phyloP scores from a whole-genome alignment of 2,888 invertebrate species.

The Horisme vitalbata region DNA sequence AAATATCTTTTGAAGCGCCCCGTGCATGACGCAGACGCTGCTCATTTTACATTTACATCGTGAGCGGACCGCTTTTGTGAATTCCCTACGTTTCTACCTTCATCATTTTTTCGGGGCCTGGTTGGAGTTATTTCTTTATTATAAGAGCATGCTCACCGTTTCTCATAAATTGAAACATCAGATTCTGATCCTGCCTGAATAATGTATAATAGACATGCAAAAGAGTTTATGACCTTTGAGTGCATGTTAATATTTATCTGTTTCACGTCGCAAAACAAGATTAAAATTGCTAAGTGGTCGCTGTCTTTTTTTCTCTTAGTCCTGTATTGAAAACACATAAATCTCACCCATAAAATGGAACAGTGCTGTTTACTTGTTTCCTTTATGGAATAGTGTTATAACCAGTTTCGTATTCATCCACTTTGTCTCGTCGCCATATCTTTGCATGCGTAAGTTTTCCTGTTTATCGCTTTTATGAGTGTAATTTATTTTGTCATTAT shows the following conservation, averaged over 20 bases:
- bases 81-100: constrained; percentile 27
- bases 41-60: constrained; percentile 34
- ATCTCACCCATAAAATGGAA: constrained; percentile 35
- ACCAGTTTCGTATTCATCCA: constrained; percentile 41
- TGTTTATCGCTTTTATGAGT: constrained; percentile 25
- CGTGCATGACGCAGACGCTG: constrained; percentile 26
- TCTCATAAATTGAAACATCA: constrained; percentile 26
- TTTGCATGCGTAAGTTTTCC: constrained; percentile 30
- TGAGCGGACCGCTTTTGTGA: constrained; percentile 31
- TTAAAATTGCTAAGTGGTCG: constrained; percentile 16
- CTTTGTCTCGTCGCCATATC: constrained; percentile 27
- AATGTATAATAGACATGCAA: constrained; percentile 37
- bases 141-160: constrained; percentile 12
- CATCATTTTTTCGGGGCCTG: constrained; percentile 21
- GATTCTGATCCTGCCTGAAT: constrained; percentile 27
- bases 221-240: constrained; percentile 32
- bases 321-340: constrained; percentile 36
- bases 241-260: constrained; percentile 30
- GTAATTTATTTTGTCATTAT: background rate
- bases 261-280: constrained; percentile 28
- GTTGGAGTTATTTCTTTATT: constrained; percentile 20
- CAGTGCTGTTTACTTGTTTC: constrained; percentile 41
- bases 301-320: constrained; percentile 37
- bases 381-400: constrained; percentile 27
- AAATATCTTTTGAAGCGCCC: constrained; percentile 31